These are phyloP conservation scores for Latrodectus hesperus DNA, from an alignment of 2,888 invertebrate genomes.

Conservation along the genomic window DNA sequence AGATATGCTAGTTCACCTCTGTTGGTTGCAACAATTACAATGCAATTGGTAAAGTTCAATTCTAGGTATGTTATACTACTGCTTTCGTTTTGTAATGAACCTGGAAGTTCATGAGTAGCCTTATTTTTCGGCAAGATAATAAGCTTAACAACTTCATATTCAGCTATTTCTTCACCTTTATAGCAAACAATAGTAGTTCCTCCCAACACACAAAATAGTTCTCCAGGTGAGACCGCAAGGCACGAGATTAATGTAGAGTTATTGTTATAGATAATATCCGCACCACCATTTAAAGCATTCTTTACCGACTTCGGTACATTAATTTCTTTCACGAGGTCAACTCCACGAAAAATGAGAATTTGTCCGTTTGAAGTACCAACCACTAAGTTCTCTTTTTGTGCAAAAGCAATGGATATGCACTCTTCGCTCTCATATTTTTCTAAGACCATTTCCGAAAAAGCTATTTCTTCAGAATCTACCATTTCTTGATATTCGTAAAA, in stretches of 20 bases:
- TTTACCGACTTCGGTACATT: not conserved
- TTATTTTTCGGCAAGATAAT: not conserved
- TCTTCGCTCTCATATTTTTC: constrained; percentile 48
- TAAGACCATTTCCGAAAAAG: constrained; percentile 29
- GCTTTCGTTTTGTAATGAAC: not conserved
- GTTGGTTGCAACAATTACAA: constrained; percentile 9
- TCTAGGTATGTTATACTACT: constrained; percentile 17
- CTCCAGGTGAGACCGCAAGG: constrained; percentile 4
- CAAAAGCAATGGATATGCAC: constrained; percentile 34
- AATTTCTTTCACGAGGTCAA: constrained; percentile 34
- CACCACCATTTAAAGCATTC: not conserved
- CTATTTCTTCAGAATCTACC: not conserved
- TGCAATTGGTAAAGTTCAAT: not conserved
- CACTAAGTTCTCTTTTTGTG: constrained; percentile 53
- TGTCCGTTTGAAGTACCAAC: constrained; percentile 26
- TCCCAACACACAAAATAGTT: constrained; percentile 26
- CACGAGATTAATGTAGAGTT: not conserved
- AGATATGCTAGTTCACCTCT: constrained; percentile 21
- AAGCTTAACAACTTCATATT: constrained; percentile 13
- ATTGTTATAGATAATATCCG: no score
- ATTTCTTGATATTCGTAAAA: constrained; percentile 39
- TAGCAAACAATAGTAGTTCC: constrained; percentile 13
- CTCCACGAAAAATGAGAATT: constrained; percentile 49
- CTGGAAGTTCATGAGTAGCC: not conserved
- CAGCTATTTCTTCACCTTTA: constrained; percentile 22